Evolutionary conservation across 2,888 invertebrate species (phyloP), one percentile per base, ranked within the genome.

Genomic region (Catocala fraxini): DNA sequence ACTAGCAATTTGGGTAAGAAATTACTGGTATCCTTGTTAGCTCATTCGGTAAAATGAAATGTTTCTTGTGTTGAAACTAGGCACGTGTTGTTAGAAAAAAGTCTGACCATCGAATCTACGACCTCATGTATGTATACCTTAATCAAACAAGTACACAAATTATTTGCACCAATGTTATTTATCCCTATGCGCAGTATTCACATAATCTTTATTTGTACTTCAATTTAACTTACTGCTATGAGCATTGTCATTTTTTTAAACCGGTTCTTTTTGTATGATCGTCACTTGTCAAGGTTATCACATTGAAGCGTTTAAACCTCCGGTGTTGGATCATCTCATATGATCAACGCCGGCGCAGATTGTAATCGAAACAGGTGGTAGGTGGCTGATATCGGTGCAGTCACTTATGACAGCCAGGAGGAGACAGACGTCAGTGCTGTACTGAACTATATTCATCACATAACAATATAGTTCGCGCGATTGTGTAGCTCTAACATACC

Each of bases 301-400:
- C 51, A 62, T 61, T 52, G 56, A 61, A 56, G 61, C 56, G 25
- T 25, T 4, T 46, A 15, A 53, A 6, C 34, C 49, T 39, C 41
- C 13, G 47, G 56, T 66, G 52, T 54, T 63, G 56, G 70, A 67
- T 68, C 75, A 79, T 75, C 83, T 87, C 85, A 85, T 84, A 85
- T 86, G 85, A 85, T 68, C 69, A 65, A 63, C 76, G 71, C 71
- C 69, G 55, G 59, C 75, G 61, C 66, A 67, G 68, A 73, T 71
- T 59, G 74, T 72, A 77, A 79, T 79, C 78, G 78, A 81, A 80
- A 82, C 71, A 79, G 77, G 70, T 79, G 74, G 72, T 70, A 61
- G 69, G 72, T 73, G 68, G 63, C 66, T 62, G 65, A 58, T 59
- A 56, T 62, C 61, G 63, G 53, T 80, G 81, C 86, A 86, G 86